Evolutionary conservation across 37 sponge, comb jelly and placozoan species (phyloP).

Genomic region (Cliona cf. orientalis): DNA sequence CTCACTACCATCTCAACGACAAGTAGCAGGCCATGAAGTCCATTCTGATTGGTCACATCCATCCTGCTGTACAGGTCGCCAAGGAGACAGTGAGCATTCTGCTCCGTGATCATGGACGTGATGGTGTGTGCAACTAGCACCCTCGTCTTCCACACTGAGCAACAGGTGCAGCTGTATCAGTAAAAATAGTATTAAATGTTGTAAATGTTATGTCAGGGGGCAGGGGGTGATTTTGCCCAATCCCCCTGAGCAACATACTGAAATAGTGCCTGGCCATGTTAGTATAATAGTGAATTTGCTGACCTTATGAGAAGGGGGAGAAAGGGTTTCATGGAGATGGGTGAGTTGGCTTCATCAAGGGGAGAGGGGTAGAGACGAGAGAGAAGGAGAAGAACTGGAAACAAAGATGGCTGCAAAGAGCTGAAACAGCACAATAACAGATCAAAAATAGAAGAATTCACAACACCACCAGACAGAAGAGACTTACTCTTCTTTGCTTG

Average conservation of each 20-base stretch:
- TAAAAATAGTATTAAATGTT: background rate
- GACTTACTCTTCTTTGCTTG: background rate
- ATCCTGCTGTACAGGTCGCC: background rate
- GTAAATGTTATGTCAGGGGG: background rate
- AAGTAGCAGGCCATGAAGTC: conserved; percentile 44
- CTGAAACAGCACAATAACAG: background rate
- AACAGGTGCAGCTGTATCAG: conserved; percentile 30
- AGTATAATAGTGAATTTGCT: background rate
- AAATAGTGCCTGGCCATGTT: background rate
- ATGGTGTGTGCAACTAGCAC: conserved; percentile 36
- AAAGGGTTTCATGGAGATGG: conserved; percentile 34
- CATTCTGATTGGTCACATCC: conserved; percentile 28
- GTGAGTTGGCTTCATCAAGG: conserved; percentile 44
- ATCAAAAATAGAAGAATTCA: background rate
- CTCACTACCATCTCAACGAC: conserved; percentile 5
- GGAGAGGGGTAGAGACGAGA: conserved; percentile 72
- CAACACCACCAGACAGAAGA: background rate
- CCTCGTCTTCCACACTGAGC: conserved; percentile 73
- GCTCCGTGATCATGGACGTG: conserved; percentile 35
- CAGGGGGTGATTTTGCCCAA: background rate
- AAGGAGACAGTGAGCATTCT: background rate
- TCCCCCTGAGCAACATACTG: background rate
- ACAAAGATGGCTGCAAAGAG: conserved; percentile 50
- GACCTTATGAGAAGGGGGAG: conserved; percentile 61
- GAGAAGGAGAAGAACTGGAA: conserved; percentile 72